A percentile compares a stretch with the other conserved stretches of the same genome.
phyloP scores from a whole-genome alignment of 1,140 invertebrate species.

The Eufriesea mexicana region DNA sequence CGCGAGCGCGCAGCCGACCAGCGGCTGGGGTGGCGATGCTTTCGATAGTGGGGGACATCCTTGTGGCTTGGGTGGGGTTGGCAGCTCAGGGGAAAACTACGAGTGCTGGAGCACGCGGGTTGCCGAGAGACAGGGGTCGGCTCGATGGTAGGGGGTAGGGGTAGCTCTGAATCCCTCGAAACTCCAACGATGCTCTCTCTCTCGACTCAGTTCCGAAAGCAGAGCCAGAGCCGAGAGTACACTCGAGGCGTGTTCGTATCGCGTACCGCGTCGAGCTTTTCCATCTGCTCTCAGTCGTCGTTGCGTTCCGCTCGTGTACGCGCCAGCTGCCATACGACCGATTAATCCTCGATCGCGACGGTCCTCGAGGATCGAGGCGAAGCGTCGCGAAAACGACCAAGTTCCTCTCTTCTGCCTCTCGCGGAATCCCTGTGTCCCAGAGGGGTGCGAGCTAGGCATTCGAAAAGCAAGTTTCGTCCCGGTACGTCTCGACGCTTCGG shows the following conservation, averaged over 20 bases:
- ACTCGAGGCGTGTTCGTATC: constrained; percentile 55
- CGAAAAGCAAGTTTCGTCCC: neutral
- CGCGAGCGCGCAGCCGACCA: constrained; percentile 35
- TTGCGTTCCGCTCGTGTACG: constrained; percentile 25
- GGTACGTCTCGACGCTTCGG: neutral
- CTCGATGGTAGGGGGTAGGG: constrained; percentile 48
- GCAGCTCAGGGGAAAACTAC: constrained; percentile 52
- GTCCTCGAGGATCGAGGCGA: neutral
- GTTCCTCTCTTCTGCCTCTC: neutral
- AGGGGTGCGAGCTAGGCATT: neutral
- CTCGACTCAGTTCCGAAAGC: constrained; percentile 73
- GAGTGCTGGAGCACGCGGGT: constrained; percentile 53
- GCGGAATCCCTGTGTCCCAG: neutral
- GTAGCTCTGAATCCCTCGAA: constrained; percentile 71
- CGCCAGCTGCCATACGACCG: neutral
- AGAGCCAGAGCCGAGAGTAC: constrained; percentile 66
- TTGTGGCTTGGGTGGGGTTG: constrained; percentile 58
- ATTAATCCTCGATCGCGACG: neutral
- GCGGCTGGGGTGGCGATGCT: constrained; percentile 33
- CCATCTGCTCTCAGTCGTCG: constrained; percentile 29
- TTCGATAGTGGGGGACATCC: constrained; percentile 52
- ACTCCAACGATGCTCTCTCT: constrained; percentile 68
- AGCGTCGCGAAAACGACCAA: neutral
- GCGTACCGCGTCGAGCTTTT: constrained; percentile 35
- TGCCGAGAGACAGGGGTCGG: constrained; percentile 59